phyloP scores from a whole-genome alignment of 2,888 invertebrate species.

The Drosophila pseudotakahashii region DNA sequence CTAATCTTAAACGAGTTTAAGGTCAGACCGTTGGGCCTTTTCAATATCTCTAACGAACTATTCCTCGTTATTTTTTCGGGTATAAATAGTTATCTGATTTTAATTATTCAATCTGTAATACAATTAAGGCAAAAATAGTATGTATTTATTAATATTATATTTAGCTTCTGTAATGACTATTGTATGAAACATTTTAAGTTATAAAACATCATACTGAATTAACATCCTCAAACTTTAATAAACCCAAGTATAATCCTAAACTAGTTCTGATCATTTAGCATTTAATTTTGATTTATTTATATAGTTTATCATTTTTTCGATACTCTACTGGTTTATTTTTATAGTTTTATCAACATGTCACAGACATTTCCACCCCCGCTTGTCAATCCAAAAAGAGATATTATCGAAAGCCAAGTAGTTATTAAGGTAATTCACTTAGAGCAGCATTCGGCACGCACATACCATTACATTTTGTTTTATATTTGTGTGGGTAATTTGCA shows the following conservation, averaged over 20 bases:
- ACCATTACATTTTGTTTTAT: too few species aligned
- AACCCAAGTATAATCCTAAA: too few species aligned
- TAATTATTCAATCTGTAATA: neutral
- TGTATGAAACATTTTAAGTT: too few species aligned
- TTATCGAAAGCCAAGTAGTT: neutral
- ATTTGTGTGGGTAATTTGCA: too few species aligned
- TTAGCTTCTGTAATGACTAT: too few species aligned
- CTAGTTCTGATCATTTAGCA: too few species aligned
- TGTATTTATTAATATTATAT: too few species aligned
- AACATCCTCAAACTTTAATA: too few species aligned
- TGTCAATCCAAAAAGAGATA: neutral
- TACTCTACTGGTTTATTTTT: neutral
- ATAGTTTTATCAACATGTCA: neutral
- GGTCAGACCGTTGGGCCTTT: neutral
- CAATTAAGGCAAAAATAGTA: neutral
- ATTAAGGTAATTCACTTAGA: neutral
- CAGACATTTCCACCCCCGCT: neutral
- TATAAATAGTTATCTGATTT: neutral
- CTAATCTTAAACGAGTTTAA: neutral
- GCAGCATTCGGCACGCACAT: too few species aligned
- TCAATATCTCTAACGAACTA: neutral
- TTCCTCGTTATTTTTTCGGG: slow-evolving; percentile 1
- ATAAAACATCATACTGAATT: too few species aligned
- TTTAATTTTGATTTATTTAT: too few species aligned
- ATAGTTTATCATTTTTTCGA: neutral